Percentiles rank a stretch among this genome's conserved stretches.
phyloP scores from a whole-genome alignment of 2,888 invertebrate species.

The Caenorhabditis japonica region DNA sequence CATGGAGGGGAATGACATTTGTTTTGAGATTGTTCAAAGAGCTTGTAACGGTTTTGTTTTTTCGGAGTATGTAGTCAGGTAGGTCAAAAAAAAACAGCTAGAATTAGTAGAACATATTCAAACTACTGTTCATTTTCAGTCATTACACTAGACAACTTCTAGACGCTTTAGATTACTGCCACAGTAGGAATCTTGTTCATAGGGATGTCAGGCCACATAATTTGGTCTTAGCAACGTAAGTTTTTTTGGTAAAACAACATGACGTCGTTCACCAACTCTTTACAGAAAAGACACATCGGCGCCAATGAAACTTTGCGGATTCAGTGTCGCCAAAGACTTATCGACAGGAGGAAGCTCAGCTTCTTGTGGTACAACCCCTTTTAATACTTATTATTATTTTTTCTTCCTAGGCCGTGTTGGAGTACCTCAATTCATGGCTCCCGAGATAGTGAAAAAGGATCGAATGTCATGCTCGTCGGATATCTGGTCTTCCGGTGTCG shows the following conservation, averaged over 20 bases:
- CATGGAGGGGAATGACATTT: conserved; percentile 98
- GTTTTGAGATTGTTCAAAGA: conserved; percentile 84
- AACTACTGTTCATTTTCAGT: conserved; percentile 81
- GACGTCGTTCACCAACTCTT: not conserved
- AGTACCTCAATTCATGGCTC: conserved; percentile 97
- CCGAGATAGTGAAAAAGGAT: conserved; percentile 86
- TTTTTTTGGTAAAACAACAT: not conserved
- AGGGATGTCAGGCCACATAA: conserved; percentile 97
- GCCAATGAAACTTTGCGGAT: conserved; percentile 96
- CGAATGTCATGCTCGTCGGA: conserved; percentile 84
- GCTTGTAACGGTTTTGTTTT: conserved; percentile 97
- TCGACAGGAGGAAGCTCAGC: conserved; percentile 78
- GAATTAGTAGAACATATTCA: not conserved
- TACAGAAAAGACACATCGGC: conserved; percentile 92
- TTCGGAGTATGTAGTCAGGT: conserved; percentile 99
- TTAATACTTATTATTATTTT: not conserved
- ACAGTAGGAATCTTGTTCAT: conserved; percentile 97
- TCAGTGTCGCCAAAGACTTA: conserved; percentile 94
- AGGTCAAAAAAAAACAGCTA: conserved; percentile 72
- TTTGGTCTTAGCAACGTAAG: conserved; percentile 86
- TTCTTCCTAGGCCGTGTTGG: conserved; percentile 84
- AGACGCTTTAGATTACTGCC: conserved; percentile 96
- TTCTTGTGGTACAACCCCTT: conserved; percentile 19
- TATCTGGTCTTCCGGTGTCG: conserved; percentile 93
- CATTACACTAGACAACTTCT: conserved; percentile 99